Percentiles rank a stretch among this genome's conserved stretches.
Evolutionary conservation across 2,888 invertebrate genomes (phyloP).

Genomic region (Parnassius smintheus): DNA sequence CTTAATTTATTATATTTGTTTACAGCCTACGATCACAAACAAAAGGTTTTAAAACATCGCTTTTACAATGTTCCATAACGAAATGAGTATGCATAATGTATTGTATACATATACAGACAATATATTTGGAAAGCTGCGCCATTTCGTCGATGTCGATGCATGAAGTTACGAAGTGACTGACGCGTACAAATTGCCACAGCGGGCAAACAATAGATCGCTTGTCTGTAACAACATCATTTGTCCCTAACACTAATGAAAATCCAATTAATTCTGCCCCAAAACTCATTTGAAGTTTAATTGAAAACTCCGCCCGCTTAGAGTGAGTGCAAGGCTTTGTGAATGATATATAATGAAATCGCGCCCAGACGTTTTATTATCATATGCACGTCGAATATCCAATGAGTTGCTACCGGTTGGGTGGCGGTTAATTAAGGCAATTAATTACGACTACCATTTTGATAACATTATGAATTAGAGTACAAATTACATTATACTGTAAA

Average conservation of each 20-base stretch:
- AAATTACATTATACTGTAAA: constrained; percentile 40
- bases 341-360: constrained; percentile 76
- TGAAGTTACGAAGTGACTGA: constrained; percentile 63
- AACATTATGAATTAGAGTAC: constrained; percentile 54
- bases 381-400: constrained; percentile 70
- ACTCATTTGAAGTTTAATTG: constrained; percentile 80
- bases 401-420: constrained; percentile 58
- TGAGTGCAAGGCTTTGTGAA: constrained; percentile 57
- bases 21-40: constrained; percentile 57
- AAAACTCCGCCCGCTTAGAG: constrained; percentile 68
- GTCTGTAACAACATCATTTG: constrained; percentile 77
- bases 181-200: constrained; percentile 67
- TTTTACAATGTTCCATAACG: constrained; percentile 26
- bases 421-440: constrained; percentile 61
- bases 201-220: constrained; percentile 66
- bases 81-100: constrained; percentile 28
- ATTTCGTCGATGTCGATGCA: constrained; percentile 44
- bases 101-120: constrained; percentile 10
- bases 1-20: constrained; percentile 51
- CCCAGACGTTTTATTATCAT: constrained; percentile 71
- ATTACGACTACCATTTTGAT: constrained; percentile 43
- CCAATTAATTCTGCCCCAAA: constrained; percentile 77
- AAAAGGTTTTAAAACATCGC: constrained; percentile 53
- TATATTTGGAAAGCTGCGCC: constrained; percentile 25
- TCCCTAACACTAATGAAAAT: constrained; percentile 78